phyloP scores from a whole-genome alignment of 2,113 vertebrate species.

The Acrocephalus arundinaceus region DNA sequence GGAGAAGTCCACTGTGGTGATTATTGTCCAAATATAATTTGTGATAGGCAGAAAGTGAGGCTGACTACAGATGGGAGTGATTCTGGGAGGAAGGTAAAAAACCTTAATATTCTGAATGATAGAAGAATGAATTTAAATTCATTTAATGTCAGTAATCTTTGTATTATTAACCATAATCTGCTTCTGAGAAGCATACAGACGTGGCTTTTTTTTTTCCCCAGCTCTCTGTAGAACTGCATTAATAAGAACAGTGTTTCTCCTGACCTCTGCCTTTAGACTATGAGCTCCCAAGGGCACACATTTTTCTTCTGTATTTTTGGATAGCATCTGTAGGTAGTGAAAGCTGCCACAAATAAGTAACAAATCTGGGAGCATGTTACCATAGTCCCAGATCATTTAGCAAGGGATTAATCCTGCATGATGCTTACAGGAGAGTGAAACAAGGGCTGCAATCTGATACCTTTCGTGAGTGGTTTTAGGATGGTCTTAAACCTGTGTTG shows the following conservation, averaged over 20 bases:
- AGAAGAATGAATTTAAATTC: slow-evolving; percentile 33
- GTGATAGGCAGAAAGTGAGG: background rate
- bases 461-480: background rate
- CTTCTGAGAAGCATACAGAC: background rate
- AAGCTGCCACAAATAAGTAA: background rate
- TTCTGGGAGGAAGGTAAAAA: background rate
- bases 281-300: background rate
- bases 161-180: slow-evolving; percentile 34
- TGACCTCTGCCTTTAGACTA: background rate
- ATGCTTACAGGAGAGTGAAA: background rate
- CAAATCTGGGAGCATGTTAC: background rate
- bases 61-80: background rate
- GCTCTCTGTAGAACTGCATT: background rate
- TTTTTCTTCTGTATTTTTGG: background rate
- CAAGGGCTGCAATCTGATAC: background rate
- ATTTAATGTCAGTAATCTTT: slow-evolving; percentile 32
- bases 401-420: background rate
- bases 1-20: background rate
- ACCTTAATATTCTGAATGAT: background rate
- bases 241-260: background rate
- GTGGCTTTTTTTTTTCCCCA: background rate
- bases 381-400: background rate
- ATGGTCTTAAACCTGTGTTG: background rate
- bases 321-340: background rate
- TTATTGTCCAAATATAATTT: background rate